Conservation (phyloP, 2,113 vertebrate species). For the Pluvianellus socialis region DNA sequence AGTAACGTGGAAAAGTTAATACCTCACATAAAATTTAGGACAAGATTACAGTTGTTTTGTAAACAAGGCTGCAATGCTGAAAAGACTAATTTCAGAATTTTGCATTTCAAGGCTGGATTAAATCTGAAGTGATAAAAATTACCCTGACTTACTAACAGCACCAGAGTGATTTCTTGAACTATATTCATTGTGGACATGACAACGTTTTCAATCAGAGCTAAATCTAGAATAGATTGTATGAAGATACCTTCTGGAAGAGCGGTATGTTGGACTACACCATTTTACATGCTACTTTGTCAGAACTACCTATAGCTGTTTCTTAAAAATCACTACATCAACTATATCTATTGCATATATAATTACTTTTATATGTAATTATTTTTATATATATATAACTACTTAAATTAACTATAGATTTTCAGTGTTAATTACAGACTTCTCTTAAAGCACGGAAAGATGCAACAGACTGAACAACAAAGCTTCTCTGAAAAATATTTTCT, state of each 20-base stretch:
- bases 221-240: background rate
- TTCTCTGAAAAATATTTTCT: background rate
- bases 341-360: background rate
- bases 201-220: background rate
- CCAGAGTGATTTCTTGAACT: background rate
- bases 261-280: background rate
- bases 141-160: background rate
- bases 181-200: background rate
- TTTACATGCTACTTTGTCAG: background rate
- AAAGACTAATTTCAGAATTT: too few species aligned
- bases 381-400: rapidly evolving
- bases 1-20: too few species aligned
- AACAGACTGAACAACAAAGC: background rate
- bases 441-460: background rate
- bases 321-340: background rate
- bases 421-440: background rate
- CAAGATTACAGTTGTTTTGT: too few species aligned
- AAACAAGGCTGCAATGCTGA: too few species aligned
- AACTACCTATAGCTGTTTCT: background rate
- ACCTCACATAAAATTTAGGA: too few species aligned
- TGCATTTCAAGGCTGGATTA: too few species aligned
- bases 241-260: background rate
- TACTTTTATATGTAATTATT: background rate
- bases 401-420: background rate
- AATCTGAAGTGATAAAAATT: background rate